Evolutionary conservation across 2,113 vertebrate genomes (phyloP).

Genomic region (Bubalus kerabau): DNA sequence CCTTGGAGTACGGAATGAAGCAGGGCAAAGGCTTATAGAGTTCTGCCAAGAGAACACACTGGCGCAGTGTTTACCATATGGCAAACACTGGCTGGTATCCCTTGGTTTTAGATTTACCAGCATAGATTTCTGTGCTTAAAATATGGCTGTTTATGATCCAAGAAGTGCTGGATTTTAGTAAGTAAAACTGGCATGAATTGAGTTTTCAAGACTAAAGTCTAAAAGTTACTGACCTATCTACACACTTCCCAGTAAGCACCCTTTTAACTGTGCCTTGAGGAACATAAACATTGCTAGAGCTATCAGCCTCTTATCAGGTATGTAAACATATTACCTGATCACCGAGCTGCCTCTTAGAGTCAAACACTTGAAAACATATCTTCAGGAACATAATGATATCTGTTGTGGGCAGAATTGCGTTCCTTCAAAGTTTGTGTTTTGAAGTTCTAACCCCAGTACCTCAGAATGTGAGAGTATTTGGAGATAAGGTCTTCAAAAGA

Average conservation of each 20-base stretch:
- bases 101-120: background rate
- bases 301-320: background rate
- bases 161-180: background rate
- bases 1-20: too few relatives aligned
- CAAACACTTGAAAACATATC: accelerated
- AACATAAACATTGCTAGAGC: background rate
- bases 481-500: background rate
- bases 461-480: background rate
- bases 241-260: background rate
- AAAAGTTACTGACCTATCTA: background rate
- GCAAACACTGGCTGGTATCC: background rate
- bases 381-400: background rate
- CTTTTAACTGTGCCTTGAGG: background rate
- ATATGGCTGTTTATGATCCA: background rate
- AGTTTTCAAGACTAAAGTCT: background rate
- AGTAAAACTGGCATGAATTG: background rate
- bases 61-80: background rate
- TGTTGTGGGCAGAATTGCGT: background rate
- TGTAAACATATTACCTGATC: background rate
- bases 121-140: background rate
- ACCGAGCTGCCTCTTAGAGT: background rate
- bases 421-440: background rate
- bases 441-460: background rate
- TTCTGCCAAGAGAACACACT: background rate
- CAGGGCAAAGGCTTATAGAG: too few relatives aligned